phyloP scores from a whole-genome alignment of 2,888 invertebrate species.

The Drosophila kambysellisi region DNA sequence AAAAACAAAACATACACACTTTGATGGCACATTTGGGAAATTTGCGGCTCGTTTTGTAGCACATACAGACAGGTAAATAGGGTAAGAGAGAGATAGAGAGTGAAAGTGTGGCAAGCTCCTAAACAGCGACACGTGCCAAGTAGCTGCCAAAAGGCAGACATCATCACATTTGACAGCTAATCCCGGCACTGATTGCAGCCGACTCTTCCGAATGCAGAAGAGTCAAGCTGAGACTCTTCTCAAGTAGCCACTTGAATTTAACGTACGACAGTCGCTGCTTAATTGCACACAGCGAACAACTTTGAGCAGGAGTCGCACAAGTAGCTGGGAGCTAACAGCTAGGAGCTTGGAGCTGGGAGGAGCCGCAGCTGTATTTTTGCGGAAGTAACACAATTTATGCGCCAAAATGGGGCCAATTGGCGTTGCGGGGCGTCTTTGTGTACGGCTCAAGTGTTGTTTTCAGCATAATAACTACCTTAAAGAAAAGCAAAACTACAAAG shows the following conservation, averaged over 20 bases:
- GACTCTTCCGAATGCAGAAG: slow-evolving; percentile 1
- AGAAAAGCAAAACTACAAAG: neutral
- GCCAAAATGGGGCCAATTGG: slow-evolving; percentile 61
- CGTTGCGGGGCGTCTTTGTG: slow-evolving; percentile 13
- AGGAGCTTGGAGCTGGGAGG: neutral
- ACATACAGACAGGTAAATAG: slow-evolving; percentile 19
- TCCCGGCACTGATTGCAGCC: slow-evolving; percentile 63
- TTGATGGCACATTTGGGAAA: slow-evolving; percentile 56
- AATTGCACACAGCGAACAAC: slow-evolving; percentile 59
- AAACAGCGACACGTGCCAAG: slow-evolving; percentile 74
- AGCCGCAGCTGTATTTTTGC: slow-evolving; percentile 34
- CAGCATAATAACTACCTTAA: slow-evolving; percentile 30
- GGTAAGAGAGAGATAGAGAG: slow-evolving; percentile 7
- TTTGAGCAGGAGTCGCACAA: slow-evolving; percentile 21
- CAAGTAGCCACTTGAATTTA: slow-evolving; percentile 74
- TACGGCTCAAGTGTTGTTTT: slow-evolving; percentile 25
- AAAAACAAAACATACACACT: slow-evolving; percentile 11
- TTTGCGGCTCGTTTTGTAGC: slow-evolving; percentile 33
- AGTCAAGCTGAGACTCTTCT: slow-evolving; percentile 33
- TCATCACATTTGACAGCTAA: slow-evolving; percentile 71
- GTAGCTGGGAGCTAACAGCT: neutral
- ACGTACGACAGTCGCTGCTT: slow-evolving; percentile 75
- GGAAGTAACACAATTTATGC: slow-evolving; percentile 74
- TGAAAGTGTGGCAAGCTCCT: slow-evolving; percentile 16
- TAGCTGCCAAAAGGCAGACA: slow-evolving; percentile 75